Evolutionary conservation across 1,140 invertebrate genomes (phyloP).

Genomic region (Papilio glaucus): DNA sequence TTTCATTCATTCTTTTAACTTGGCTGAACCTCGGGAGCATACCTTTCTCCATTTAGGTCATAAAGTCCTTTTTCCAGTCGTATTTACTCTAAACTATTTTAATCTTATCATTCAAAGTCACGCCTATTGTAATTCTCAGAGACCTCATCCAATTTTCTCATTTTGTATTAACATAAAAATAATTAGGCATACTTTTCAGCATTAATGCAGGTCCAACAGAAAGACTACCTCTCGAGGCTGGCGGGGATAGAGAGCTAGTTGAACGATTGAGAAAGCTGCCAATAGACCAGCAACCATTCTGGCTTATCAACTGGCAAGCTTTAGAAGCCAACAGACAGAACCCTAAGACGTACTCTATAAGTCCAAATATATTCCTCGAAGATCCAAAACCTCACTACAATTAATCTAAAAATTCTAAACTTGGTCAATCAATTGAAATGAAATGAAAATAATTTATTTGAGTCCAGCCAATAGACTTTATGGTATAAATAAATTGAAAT

Average conservation of each 20-base stretch:
- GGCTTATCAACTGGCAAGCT: constrained; percentile 74
- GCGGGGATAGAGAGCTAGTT: not conserved
- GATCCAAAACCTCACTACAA: not conserved
- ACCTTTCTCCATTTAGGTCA: too few relatives aligned
- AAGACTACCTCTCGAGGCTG: not conserved
- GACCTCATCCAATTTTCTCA: too few relatives aligned
- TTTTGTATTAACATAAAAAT: too few relatives aligned
- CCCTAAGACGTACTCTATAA: constrained; percentile 52
- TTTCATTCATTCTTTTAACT: too few relatives aligned
- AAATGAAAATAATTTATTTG: not conserved
- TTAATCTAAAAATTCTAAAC: not conserved
- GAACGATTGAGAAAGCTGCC: constrained; percentile 58
- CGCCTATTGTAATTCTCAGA: too few relatives aligned
- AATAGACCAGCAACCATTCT: constrained; percentile 78
- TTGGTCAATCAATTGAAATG: not conserved
- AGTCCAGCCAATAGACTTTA: not conserved
- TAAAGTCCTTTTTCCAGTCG: too few relatives aligned
- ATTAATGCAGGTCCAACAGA: not conserved
- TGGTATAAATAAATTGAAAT: constrained; percentile 45
- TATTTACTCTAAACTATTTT: too few relatives aligned
- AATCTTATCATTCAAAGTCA: too few relatives aligned
- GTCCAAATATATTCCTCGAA: constrained; percentile 28
- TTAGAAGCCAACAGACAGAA: constrained; percentile 50
- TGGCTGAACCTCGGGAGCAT: too few relatives aligned
- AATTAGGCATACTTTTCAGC: not conserved